Evolutionary conservation across 1,140 invertebrate species (phyloP).

Genomic region (Nixonia krombeini): DNA sequence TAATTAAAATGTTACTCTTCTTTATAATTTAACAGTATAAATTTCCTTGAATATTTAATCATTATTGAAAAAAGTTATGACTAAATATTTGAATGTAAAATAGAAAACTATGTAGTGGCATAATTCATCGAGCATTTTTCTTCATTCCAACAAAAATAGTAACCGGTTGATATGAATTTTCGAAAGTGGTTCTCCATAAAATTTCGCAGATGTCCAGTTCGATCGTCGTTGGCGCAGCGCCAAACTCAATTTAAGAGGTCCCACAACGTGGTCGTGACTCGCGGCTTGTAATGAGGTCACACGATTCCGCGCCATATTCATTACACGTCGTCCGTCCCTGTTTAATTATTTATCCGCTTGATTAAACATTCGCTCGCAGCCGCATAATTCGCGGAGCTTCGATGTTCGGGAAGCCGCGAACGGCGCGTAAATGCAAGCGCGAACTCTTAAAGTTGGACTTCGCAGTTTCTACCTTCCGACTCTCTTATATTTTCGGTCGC

Average conservation of each 20-base stretch:
- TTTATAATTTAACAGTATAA: too few relatives aligned
- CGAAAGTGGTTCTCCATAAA: conserved; percentile 16
- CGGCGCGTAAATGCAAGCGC: conserved; percentile 11
- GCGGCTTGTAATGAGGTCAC: conserved; percentile 38
- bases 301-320: conserved; percentile 49
- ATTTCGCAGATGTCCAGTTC: conserved; percentile 33
- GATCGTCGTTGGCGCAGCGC: conserved; percentile 22
- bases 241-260: conserved; percentile 37
- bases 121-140: too few relatives aligned
- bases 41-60: too few relatives aligned
- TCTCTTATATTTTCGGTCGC: conserved; percentile 21
- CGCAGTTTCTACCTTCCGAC: conserved; percentile 10
- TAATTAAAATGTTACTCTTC: too few relatives aligned
- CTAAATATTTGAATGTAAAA: too few relatives aligned
- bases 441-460: too few relatives aligned
- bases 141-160: too few relatives aligned
- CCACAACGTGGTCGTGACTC: conserved; percentile 20
- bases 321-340: conserved; percentile 48
- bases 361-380: conserved; percentile 53
- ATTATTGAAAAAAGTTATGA: too few relatives aligned
- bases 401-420: conserved; percentile 29
- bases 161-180: conserved; percentile 23
- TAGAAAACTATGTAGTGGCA: too few relatives aligned
- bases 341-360: conserved; percentile 63
- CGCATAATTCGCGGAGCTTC: conserved; percentile 50